Conservation (phyloP, 2,113 vertebrate genomes). For the Amblyornis subalaris region DNA sequence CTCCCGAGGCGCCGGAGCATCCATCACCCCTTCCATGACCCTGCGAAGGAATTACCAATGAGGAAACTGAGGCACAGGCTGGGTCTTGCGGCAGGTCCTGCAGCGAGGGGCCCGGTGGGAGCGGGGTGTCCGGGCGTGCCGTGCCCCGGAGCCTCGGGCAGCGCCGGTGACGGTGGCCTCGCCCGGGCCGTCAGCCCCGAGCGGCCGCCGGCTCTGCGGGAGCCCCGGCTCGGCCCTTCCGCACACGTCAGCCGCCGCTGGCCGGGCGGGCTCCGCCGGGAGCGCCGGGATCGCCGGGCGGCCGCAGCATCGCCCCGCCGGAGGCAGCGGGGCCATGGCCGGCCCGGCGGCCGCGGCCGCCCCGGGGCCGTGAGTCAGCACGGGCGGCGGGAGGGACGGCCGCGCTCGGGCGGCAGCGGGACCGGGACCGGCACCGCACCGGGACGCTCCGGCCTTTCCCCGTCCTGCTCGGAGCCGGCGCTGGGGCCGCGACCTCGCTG, state of each 20-base stretch:
- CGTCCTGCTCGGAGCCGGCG: neutral
- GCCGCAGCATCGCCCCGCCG: neutral
- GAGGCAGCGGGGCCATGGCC: neutral
- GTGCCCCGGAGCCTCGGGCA: neutral
- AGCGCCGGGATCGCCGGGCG: neutral
- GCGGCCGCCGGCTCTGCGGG: neutral
- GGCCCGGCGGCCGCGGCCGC: neutral
- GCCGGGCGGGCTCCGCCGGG: neutral
- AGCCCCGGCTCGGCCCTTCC: constrained; percentile 30
- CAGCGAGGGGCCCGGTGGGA: neutral
- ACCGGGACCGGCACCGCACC: neutral
- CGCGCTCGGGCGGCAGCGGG: neutral
- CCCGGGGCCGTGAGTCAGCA: constrained; percentile 30
- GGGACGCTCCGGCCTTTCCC: neutral
- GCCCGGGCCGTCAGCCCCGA: neutral
- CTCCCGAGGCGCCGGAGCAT: neutral
- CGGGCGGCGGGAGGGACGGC: neutral
- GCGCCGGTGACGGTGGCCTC: neutral
- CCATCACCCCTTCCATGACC: neutral
- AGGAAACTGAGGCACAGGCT: neutral
- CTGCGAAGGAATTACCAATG: neutral
- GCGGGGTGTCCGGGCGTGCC: accelerated
- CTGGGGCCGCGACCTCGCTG: neutral
- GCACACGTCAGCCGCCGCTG: constrained; percentile 2
- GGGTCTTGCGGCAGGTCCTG: neutral